Evolutionary conservation across 2,888 invertebrate species (phyloP), one percentile per base, ranked within the genome.

Genomic region (Galerucella nymphaeae): DNA sequence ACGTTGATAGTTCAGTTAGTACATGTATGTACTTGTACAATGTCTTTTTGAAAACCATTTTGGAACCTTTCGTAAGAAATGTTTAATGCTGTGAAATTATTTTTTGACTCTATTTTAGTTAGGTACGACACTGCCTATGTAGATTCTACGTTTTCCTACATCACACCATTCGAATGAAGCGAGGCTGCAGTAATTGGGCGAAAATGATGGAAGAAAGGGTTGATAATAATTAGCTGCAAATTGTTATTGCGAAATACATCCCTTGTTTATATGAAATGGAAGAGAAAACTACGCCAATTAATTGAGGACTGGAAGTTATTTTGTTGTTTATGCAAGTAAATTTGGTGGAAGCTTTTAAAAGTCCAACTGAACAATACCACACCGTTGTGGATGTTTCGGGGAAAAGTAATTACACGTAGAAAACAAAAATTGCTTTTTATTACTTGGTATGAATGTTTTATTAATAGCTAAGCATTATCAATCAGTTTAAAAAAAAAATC

Each of bases 201-300:
- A 70, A 74, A 74, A 72, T 61, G 50, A 66, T 59, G 23, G 48
- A 16, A 62, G 71, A 61, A 70, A 72, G 71, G 74, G 71, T 74
- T 72, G 70, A 74, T 65, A 58, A 58, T 74, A 74, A 74, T 70
- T 71, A 74, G 66, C n/a, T 68, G 45, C 67, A 67, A 67, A 72
- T 67, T 53, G 65, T 58, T 66, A 71, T 66, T 71, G 71, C 55
- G 55, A 30, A 53, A 55, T 30, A 53, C 50, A 23, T 20, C 16
- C 50, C 50, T n/a, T 50, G n/a, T 50, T 50, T 50, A 50, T 50
- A 50, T 14, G 50, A 14, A 50, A 16, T 8, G 50, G n/a, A n/a
- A 50, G 50, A 50, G n/a, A 50, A n/a, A 8, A n/a, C 14, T 45
- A 45, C 50, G 50, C 50, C 50, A 50, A 50, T 50, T 50, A 50